Base-by-base conservation (phyloP, 2,888 invertebrate species). In the Psococerastis gibbosa region DNA sequence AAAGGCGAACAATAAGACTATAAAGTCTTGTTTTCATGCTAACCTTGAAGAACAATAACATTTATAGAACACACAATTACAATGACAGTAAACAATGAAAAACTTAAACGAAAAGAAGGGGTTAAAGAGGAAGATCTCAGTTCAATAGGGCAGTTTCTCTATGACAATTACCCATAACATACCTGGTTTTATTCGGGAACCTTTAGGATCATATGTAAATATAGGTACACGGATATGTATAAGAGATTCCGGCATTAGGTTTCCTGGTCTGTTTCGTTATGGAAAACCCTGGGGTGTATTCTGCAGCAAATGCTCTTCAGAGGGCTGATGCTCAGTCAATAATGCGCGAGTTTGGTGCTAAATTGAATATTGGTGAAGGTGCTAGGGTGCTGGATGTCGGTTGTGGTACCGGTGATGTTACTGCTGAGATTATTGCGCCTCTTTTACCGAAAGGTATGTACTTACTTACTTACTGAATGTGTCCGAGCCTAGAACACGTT, bases 231-330 rank as follows among this genome's bases (percentile, higher is more conserved):
- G 33, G 16, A 11, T 11, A 4, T 17, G 33, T 33, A 6, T 33
- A 9, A 6, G 15, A 6, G 4, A 33, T 5, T 9, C 17, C 17
- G 15, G 3, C 3, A 9, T 6, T 33, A 3, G 15, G 15, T 42
- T 32, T 42, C 5, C 15, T 18, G 42, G 8, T 6, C 13, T 11
- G 41, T 23, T 11, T 15, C 9, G 9, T 13, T 17, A 75, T 78
- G 70, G 66, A 73, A 55, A 64, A 73, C 55, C 76, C 79, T 1
- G 66, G 70, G 48, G 57, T 78, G 13, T 87, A 87, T 57, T 67
- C 73, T 34, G 69, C 70, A 51, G 69, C 71, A 47, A 79, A 76
- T 57, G 67, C 64, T 42, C 58, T 82, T 44, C 85, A 85, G 57
- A 70, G 70, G 48, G 66, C 70, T 17, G 78, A 78, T 55, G 72